Evolutionary conservation across 2,888 invertebrate species (phyloP).

Genomic region (Xylota sylvarum): DNA sequence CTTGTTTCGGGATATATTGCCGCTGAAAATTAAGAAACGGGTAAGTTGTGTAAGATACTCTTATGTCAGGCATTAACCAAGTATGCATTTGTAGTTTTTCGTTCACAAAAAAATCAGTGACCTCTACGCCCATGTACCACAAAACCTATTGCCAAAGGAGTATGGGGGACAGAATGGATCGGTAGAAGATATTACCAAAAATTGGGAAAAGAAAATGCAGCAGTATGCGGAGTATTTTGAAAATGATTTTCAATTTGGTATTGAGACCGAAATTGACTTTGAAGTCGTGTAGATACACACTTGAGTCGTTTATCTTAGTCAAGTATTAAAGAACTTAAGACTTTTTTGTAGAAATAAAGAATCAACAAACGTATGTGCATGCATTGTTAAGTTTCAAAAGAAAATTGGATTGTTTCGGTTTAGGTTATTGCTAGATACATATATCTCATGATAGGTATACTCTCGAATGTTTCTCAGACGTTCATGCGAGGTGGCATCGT

Average conservation of each 20-base stretch:
- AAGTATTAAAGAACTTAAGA: background rate
- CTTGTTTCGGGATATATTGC: slow-evolving; percentile 86
- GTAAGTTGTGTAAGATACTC: slow-evolving; percentile 82
- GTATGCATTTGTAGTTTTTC: slow-evolving; percentile 81
- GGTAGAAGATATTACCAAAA: slow-evolving; percentile 79
- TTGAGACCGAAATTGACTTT: slow-evolving; percentile 8
- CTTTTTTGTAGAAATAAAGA: background rate
- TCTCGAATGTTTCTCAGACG: no score
- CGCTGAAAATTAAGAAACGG: slow-evolving; percentile 86
- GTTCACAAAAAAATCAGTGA: slow-evolving; percentile 79
- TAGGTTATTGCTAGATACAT: no score
- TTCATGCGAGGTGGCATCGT: no score
- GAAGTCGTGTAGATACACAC: background rate
- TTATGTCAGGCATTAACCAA: background rate
- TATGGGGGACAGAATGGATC: slow-evolving; percentile 87
- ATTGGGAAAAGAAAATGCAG: slow-evolving; percentile 77
- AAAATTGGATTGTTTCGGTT: no score
- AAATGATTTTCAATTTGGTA: slow-evolving; percentile 54
- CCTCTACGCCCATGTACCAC: slow-evolving; percentile 86
- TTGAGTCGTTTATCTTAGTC: background rate
- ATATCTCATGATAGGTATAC: no score
- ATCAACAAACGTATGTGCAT: background rate
- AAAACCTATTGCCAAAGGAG: slow-evolving; percentile 86
- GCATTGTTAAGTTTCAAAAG: background rate
- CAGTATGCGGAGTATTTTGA: slow-evolving; percentile 76